Percentiles rank a stretch among this genome's conserved stretches.
These are phyloP conservation scores for Chirona hameri DNA, from an alignment of 2,888 invertebrate genomes.

Conservation along the genomic window DNA sequence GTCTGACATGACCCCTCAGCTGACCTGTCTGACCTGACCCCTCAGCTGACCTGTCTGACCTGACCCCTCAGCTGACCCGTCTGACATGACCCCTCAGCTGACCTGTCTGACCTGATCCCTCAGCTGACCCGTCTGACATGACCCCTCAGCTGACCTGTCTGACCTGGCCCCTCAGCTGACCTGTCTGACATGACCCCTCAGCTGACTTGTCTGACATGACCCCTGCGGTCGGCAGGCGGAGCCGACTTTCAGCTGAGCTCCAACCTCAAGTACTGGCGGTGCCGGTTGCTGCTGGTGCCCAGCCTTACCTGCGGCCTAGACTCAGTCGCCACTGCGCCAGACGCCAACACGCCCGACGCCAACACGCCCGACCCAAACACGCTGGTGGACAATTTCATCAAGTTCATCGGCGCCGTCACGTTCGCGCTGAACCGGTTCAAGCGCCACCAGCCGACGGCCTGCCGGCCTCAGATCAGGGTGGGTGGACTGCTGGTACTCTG, in stretches of 20 bases:
- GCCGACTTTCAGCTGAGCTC: conserved; percentile 46
- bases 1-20: too few species aligned
- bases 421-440: conserved; percentile 23
- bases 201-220: not conserved
- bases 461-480: not conserved
- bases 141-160: too few species aligned
- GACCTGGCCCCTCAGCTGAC: too few species aligned
- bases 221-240: conserved; percentile 30
- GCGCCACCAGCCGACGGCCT: not conserved
- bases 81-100: too few species aligned
- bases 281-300: conserved; percentile 82
- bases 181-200: too few species aligned
- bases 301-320: conserved; percentile 65
- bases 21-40: too few species aligned
- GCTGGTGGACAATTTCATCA: conserved; percentile 13
- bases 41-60: too few species aligned
- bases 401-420: conserved; percentile 12
- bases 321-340: too few species aligned
- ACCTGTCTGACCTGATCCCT: too few species aligned
- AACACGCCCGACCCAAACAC: not conserved
- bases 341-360: conserved; percentile 60
- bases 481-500: too few species aligned
- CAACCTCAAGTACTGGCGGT: conserved; percentile 85
- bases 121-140: too few species aligned
- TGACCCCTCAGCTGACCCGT: too few species aligned